Conservation (phyloP, 2,797 vertebrate genomes). For the Lacerta bilineata region DNA sequence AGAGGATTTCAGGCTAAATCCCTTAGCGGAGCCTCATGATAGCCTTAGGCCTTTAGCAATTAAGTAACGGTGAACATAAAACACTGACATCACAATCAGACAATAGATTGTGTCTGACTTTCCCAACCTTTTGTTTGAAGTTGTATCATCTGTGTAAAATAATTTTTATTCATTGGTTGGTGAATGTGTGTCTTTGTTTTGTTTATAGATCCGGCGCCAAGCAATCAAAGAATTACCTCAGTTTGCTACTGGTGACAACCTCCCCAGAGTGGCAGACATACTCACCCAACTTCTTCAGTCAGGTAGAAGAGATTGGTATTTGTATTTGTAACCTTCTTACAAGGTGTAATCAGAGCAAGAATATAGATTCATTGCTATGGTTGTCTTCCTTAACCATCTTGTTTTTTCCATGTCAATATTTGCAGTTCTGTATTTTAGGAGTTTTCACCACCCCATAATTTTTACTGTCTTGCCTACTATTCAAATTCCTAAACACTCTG, state of each 20-base stretch:
- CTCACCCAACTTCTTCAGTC: constrained; percentile 97
- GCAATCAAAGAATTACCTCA: constrained; percentile 98
- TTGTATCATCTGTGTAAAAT: neutral
- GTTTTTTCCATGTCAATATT: neutral
- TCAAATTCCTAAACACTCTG: neutral
- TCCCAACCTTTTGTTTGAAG: neutral
- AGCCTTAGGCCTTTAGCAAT: neutral
- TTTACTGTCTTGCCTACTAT: neutral
- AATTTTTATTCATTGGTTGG: rapidly evolving
- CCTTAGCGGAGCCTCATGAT: neutral
- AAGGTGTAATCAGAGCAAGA: constrained; percentile 16
- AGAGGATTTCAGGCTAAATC: neutral
- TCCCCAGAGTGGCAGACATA: constrained; percentile 95
- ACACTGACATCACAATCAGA: neutral
- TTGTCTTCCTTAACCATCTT: neutral
- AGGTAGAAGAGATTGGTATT: constrained; percentile 78
- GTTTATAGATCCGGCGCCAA: constrained; percentile 91
- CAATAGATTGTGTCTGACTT: neutral
- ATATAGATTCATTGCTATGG: neutral
- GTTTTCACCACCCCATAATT: neutral
- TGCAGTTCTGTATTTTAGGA: neutral
- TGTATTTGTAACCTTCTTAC: constrained; percentile 11
- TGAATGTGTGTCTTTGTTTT: constrained; percentile 7
- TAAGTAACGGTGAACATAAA: neutral
- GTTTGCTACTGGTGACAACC: constrained; percentile 97